Percentiles rank a stretch among this genome's conserved stretches.
Evolutionary conservation across 2,888 invertebrate genomes (phyloP).

Genomic region (Trachelus stipa): DNA sequence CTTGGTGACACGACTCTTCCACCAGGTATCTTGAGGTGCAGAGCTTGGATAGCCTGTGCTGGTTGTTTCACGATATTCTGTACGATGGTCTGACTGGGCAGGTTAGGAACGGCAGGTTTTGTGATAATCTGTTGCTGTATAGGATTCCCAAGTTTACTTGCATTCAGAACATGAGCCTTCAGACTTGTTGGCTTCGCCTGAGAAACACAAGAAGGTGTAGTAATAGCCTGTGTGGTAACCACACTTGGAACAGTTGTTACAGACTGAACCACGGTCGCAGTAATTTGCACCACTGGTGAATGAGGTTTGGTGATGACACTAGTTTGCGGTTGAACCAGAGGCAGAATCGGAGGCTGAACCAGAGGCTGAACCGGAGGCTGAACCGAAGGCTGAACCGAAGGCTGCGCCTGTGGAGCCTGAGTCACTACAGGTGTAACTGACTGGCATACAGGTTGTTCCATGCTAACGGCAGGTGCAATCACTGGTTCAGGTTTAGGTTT

Average conservation of each 20-base stretch:
- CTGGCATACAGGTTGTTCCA: slow-evolving; percentile 19
- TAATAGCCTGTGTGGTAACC: slow-evolving; percentile 17
- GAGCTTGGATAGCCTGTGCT: slow-evolving; percentile 48
- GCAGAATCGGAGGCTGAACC: background rate
- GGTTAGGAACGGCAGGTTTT: slow-evolving; percentile 49
- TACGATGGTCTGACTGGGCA: slow-evolving; percentile 46
- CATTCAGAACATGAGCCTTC: slow-evolving; percentile 74
- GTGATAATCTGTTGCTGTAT: slow-evolving; percentile 47
- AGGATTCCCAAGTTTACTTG: slow-evolving; percentile 54
- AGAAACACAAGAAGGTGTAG: slow-evolving; percentile 24
- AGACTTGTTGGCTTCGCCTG: slow-evolving; percentile 69
- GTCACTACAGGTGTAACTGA: background rate
- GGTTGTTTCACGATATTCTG: slow-evolving; percentile 58
- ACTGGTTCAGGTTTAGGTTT: slow-evolving; percentile 50
- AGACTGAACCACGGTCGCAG: slow-evolving; percentile 17
- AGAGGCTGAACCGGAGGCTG: slow-evolving; percentile 1
- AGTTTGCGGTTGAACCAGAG: slow-evolving; percentile 34
- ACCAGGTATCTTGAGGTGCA: slow-evolving; percentile 56
- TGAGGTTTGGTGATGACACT: slow-evolving; percentile 57
- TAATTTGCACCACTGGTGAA: slow-evolving; percentile 46
- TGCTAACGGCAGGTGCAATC: slow-evolving; percentile 16
- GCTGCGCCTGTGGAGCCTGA: background rate
- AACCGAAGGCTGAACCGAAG: slow-evolving; percentile 7
- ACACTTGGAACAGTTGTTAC: slow-evolving; percentile 6
- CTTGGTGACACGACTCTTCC: slow-evolving; percentile 55